Evolutionary conservation across 2,113 vertebrate genomes (phyloP), one percentile per base, ranked within the genome.

Genomic region (Syrmaticus mikado): DNA sequence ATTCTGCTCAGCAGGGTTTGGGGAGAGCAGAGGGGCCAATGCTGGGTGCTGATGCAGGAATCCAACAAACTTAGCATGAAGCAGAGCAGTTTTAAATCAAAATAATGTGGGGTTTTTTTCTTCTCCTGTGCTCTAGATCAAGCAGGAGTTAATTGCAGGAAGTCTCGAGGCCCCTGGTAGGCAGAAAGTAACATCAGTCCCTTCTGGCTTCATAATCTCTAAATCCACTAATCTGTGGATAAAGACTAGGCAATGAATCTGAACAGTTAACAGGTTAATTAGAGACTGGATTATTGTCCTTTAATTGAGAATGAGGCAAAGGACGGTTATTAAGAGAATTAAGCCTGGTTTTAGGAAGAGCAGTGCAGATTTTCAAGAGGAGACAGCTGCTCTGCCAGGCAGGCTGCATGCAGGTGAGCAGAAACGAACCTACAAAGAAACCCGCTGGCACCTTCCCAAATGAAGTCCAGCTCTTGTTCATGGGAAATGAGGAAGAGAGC

Each of bases 351-450:
- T 61, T 34, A 61, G 36, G 46, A 92, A 77, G 72, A 67, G 41
- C 50, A 74, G 1, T 3, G 34, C 32, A 38, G 71, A 25, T 62
- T 43, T 55, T 12, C 30, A 12, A 4, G 41, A 32, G 3, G n/a
- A 58, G 50, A 45, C 5, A 17, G 11, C n/a, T 12, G 60, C 43
- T 48, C 60, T 48, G 71, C 50, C 66, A 32, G 58, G 28, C 0
- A 0, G 20, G 17, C 32, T 8, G 0, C 2, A 5, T 11, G 2
- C 25, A 3, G 27, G 27, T 19, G 3, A 8, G 3, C 2, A 32
- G 43, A 75, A 62, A 28, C 17, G 41, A 60, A 32, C 5, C 27
- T 45, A 24, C 72, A 28, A 0, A 38, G 60, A 30, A 52, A 67
- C 5, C 21, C 36, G 11, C n/a, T 1, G 28, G 13, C 67, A 62